Evolutionary conservation across 2,888 invertebrate species (phyloP), one percentile per base, ranked within the genome.

Genomic region (Seira ritae): DNA sequence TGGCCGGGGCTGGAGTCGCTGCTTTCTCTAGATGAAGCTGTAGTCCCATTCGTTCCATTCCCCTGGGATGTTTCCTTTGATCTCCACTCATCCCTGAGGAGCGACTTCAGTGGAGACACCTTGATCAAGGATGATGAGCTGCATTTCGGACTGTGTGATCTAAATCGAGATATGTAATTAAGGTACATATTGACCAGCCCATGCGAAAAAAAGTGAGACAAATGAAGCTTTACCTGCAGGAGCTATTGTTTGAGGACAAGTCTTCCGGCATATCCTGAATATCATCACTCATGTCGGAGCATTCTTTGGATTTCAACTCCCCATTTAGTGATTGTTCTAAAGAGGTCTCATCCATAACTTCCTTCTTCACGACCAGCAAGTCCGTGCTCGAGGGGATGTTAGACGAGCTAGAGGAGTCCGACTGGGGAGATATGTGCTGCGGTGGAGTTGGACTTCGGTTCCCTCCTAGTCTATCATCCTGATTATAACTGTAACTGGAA

Each of bases 71-170:
- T 94, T 94, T 89, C 96, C 94, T 90, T 96, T 94, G 85, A 96
- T 92, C 90, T 96, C 95, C 89, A 96, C 92, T 96, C 96, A 90
- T 96, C 96, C 72, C 96, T 93, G 86, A 96, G 92, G 87, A 96
- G 91, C 89, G 96, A 96, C 91, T 96, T 96, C 87, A 96, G 92
- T 85, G 96, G 96, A 76, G 96, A 96, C 88, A 94, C 93, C 91
- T 92, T 89, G 17, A 89, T 76, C 15, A 88, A 75, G 6, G 88
- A 87, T 12, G 87, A 85, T 20, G 88, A 86, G 75, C 84, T 86
- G 65, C 86, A 86, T 70, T 87, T 87, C 70, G 86, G 86, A 66
- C 84, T 78, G 19, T 86, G 84, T 6, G 86, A 80, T 50, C 82
- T 83, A 15, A 69, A 77, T 60, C 78, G n/a, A n/a, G 31, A 31